phyloP scores from a whole-genome alignment of 2,797 vertebrate genomes.

The Anniella stebbinsi region DNA sequence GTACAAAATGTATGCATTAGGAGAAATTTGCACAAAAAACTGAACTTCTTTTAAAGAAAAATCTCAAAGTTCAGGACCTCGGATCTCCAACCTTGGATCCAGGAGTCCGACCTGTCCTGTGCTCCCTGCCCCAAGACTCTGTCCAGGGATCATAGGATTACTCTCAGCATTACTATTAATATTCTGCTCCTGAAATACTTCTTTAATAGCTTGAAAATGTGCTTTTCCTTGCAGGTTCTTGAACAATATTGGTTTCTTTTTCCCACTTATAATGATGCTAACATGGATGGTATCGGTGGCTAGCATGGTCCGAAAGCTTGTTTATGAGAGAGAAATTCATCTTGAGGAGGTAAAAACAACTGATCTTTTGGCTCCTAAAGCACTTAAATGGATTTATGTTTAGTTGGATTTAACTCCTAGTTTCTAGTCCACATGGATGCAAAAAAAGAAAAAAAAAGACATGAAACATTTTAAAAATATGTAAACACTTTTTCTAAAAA shows the following conservation, averaged over 20 bases:
- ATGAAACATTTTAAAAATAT: not conserved
- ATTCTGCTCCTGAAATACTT: not conserved
- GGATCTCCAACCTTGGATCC: too few species aligned
- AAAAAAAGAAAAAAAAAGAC: not conserved
- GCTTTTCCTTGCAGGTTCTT: constrained; percentile 73
- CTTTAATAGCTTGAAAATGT: not conserved
- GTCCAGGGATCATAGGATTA: too few species aligned
- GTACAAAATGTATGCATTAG: too few species aligned
- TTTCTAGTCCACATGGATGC: not conserved
- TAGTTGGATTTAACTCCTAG: not conserved
- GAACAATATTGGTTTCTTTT: constrained; percentile 78
- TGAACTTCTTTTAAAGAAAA: too few species aligned
- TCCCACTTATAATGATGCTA: constrained; percentile 80
- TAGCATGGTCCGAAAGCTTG: constrained; percentile 77
- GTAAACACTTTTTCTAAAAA: not conserved
- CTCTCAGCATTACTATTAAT: not conserved
- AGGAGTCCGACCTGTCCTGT: too few species aligned
- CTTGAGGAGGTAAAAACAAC: constrained; percentile 78
- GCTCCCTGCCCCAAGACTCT: too few species aligned
- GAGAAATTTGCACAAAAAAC: too few species aligned
- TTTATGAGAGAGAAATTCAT: constrained; percentile 79
- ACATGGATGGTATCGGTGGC: constrained; percentile 80
- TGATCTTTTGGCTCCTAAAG: not conserved
- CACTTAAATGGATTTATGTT: not conserved
- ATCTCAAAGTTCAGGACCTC: too few species aligned